Evolutionary conservation across 2,113 vertebrate species (phyloP).

Genomic region (Albula glossodonta): DNA sequence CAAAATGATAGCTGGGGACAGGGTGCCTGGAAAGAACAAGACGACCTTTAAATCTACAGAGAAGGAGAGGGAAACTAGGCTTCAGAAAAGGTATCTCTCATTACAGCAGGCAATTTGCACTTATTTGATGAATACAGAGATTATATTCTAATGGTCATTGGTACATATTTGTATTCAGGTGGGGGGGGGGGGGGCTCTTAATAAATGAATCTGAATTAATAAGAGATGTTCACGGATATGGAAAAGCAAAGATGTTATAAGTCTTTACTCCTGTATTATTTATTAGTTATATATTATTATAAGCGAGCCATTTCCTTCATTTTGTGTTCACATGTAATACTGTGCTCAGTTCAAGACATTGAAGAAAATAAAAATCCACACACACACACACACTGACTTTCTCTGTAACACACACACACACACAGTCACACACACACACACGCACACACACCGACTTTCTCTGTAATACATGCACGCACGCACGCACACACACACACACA

Average conservation of each 20-base stretch:
- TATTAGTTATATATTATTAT: conserved; percentile 23
- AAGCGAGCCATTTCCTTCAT: conserved; percentile 39
- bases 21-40: conserved; percentile 40
- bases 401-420: no score
- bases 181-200: background rate
- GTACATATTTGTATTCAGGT: background rate
- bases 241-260: conserved; percentile 28
- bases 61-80: conserved; percentile 36
- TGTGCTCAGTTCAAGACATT: conserved; percentile 10
- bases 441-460: no score
- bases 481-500: no score
- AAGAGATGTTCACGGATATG: background rate
- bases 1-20: conserved; percentile 28
- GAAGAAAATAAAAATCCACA: conserved; percentile 7
- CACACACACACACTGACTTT: no score
- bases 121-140: conserved; percentile 17
- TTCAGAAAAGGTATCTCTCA: conserved; percentile 29
- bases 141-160: background rate
- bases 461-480: no score
- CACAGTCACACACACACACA: no score
- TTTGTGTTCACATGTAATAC: conserved; percentile 31
- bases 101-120: conserved; percentile 5
- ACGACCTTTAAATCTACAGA: conserved; percentile 48
- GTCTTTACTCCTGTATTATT: no score
- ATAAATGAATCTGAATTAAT: conserved; percentile 2